Base-by-base conservation (phyloP, 2,888 invertebrate genomes). In the Netelia inedita region DNA sequence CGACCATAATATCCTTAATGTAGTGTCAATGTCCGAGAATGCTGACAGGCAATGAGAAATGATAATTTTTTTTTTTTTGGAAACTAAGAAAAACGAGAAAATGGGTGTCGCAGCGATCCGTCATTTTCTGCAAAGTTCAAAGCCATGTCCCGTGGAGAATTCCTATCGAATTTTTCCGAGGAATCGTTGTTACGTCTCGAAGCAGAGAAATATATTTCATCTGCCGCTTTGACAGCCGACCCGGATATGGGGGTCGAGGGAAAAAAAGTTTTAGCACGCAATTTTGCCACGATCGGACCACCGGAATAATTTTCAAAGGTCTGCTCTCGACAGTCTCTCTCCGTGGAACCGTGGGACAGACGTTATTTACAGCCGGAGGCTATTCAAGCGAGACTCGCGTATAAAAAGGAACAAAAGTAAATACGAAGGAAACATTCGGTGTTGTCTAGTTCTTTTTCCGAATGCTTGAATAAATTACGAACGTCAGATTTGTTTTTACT, bases 271-370 rank as follows among this genome's bases (percentile, higher is more conserved):
- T 53, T 50, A 43, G 50, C n/a, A 35, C 72, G 23, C 41, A 76
- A 66, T 66, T 72, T 16, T 23, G 28, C 50, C 59, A 59, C 41
- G 35, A 65, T 21, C 50, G 57, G 21, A 43, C 41, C 19, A 57
- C 65, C 14, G 69, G 35, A 82, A 72, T 72, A 65, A 78, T 82
- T 59, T 76, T 65, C 46, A 71, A 72, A 82, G 21, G 28, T n/a
- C 50, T 66, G 82, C 35, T 66, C 72, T 76, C 59, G 65, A 68
- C 72, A 76, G 59, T 66, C 63, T 41, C 53, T 21, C 57, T 43
- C 43, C 3, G 19, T 57, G 57, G 16, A 3, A 55, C 41, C 9
- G 50, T 19, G 61, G 14, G 19, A 63, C 16, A 63, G 43, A 55
- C 11, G 19, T 46, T 68, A 21, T 69, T 81, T 61, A 1, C 10